phyloP scores from a whole-genome alignment of 2,113 vertebrate species.

The Dasypus novemcinctus region DNA sequence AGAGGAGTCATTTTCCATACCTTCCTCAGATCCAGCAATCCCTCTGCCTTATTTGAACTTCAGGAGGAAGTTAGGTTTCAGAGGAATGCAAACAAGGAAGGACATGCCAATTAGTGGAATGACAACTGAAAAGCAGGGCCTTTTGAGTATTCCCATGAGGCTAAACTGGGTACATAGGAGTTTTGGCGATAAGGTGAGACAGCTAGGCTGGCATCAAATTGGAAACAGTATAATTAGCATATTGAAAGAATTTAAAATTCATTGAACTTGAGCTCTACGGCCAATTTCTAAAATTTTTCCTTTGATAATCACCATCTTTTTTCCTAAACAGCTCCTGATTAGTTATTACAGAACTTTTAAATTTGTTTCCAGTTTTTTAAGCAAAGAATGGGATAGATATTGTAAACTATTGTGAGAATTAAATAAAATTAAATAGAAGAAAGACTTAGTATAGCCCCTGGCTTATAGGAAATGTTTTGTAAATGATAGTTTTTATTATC shows the following conservation, averaged over 20 bases:
- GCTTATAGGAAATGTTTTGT: neutral
- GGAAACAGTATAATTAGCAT: neutral
- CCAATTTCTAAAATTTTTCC: neutral
- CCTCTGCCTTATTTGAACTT: neutral
- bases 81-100: neutral
- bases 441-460: neutral
- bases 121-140: neutral
- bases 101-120: neutral
- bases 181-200: neutral
- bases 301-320: neutral
- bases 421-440: neutral
- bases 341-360: neutral
- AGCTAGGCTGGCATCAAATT: neutral
- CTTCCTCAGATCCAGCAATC: neutral
- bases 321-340: neutral
- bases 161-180: neutral
- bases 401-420: neutral
- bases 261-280: neutral
- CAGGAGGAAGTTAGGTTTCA: neutral
- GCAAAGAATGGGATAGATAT: neutral
- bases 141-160: neutral
- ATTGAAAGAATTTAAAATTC: neutral
- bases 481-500: neutral
- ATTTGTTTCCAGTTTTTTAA: neutral
- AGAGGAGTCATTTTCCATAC: neutral